Base-by-base conservation (phyloP, 2,888 invertebrate species). In the Calameuta pallipes region DNA sequence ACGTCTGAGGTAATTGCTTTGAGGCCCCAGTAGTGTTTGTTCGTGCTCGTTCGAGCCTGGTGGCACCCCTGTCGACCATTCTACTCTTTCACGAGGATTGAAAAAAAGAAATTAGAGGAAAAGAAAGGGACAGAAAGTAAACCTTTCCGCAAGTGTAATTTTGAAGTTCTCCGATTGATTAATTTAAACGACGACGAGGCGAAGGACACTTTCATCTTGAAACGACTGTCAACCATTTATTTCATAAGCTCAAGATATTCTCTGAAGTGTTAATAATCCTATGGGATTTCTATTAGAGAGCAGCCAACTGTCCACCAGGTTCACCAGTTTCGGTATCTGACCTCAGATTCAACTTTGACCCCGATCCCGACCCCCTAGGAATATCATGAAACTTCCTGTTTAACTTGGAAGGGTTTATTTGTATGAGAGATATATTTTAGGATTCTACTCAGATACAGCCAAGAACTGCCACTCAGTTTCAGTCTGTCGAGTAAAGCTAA, bases 361-460 rank as follows among this genome's bases (percentile, higher is more conserved):
- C 23, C 23, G 15, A 23, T 41, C 71, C 30, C 33, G 33, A 23
- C 3, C 74, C 37, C 37, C 30, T 6, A 30, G 36, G 74, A 74
- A 74, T 74, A 74, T 35, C 34, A 15, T 36, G 76, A 78, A 78
- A 78, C 79, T 75, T 80, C 77, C 77, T 86, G 79, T 86, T 88
- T 87, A 85, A 87, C 85, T 88, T 84, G 80, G 83, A 82, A 79
- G 75, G 82, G 83, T 82, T 37, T 74, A 74, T 74, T 74, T 74
- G 74, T 74, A 84, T 84, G 84, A 86, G 81, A 81, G 83, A 71
- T 31, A 34, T 71, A 71, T 71, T 71, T 71, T 34, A 71, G 71
- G 71, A 71, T 31, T 71, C 71, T 31, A 23, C 6, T 56, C 56
- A 12, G 71, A 71, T 31, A 34, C 71, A 71, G 71, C 71, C 12